Conservation (phyloP, 2,797 vertebrate genomes). For the Sebastes goodei region DNA sequence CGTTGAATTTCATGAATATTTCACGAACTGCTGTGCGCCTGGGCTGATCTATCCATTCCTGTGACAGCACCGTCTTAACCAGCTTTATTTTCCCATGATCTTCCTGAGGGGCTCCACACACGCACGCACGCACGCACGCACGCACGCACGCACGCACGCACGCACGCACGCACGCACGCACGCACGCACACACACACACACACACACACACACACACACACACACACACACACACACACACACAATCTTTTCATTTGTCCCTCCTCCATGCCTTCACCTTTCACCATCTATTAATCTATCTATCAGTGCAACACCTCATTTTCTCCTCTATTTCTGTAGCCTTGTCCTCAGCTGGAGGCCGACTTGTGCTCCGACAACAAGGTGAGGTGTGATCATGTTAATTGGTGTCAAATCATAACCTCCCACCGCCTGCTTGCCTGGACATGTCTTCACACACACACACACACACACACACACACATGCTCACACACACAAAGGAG, state of each 20-base stretch:
- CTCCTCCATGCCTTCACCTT: constrained; percentile 11
- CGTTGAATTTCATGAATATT: too few species aligned
- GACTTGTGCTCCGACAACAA: constrained; percentile 11
- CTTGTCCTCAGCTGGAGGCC: constrained; percentile 16
- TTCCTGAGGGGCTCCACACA: background rate
- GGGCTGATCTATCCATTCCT: background rate
- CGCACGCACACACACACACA: too few species aligned
- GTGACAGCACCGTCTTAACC: constrained; percentile 32
- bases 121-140: too few species aligned
- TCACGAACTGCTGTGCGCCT: too few species aligned
- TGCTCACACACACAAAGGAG: background rate
- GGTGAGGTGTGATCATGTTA: constrained; percentile 24
- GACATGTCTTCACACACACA: background rate
- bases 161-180: too few species aligned
- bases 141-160: too few species aligned
- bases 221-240: constrained; percentile 9
- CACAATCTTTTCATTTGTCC: constrained; percentile 20
- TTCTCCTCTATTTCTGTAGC: constrained; percentile 29
- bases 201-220: background rate
- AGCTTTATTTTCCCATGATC: constrained; percentile 20
- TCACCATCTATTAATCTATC: constrained; percentile 22
- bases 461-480: too few species aligned
- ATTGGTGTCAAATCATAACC: constrained; percentile 29
- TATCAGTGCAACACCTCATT: constrained; percentile 21
- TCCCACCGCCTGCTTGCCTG: background rate